Percentiles rank a stretch among this genome's conserved stretches.
These are phyloP conservation scores for Campoletis raptor DNA, from an alignment of 2,888 invertebrate species.

Conservation along the genomic window DNA sequence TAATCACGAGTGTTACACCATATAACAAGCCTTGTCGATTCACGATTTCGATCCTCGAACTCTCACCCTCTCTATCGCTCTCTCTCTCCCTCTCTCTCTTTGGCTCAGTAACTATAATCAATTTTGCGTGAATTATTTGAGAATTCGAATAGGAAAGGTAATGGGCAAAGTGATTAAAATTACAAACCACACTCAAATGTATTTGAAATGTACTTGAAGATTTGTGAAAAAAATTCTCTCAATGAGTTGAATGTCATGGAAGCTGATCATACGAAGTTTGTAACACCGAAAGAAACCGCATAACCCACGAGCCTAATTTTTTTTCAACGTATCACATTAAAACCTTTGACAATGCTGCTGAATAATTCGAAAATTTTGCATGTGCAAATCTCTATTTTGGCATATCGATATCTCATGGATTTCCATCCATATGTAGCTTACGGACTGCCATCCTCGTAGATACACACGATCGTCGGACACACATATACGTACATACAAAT, in stretches of 20 bases:
- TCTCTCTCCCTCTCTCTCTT: conserved; percentile 27
- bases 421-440: not conserved
- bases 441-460: not conserved
- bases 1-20: conserved; percentile 31
- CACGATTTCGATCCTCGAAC: conserved; percentile 27
- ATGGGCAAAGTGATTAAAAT: not conserved
- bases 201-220: not conserved
- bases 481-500: not conserved
- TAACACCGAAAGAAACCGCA: not conserved
- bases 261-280: not conserved
- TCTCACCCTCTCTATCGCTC: conserved; percentile 12
- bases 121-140: conserved; percentile 2
- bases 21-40: conserved; percentile 43
- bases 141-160: not conserved
- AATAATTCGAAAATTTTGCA: not conserved
- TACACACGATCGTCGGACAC: not conserved
- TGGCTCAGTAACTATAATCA: not conserved
- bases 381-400: not conserved
- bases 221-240: not conserved
- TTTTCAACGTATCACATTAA: not conserved
- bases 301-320: not conserved
- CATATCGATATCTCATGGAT: not conserved
- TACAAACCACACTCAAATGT: not conserved
- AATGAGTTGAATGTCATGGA: not conserved
- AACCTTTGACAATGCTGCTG: not conserved